Evolutionary conservation across 1,140 invertebrate species (phyloP), one percentile per base, ranked within the genome.

Genomic region (Bilobella aurantiaca): DNA sequence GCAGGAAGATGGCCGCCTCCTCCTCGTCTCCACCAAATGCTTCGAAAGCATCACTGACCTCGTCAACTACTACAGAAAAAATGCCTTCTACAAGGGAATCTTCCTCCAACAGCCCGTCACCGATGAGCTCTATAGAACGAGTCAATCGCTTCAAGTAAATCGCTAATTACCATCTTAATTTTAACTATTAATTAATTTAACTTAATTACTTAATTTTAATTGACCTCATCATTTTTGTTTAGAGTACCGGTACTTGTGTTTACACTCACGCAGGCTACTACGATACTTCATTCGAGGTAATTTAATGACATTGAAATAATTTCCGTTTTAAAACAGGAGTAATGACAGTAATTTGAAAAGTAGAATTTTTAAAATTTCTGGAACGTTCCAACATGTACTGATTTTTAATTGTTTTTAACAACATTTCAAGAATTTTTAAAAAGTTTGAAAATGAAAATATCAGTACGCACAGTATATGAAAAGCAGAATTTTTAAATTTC

Each of bases 21-120:
- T 91, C 75, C 86, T 87, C 0, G 91, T 97, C 71, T 93, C 92
- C 8, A 88, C 85, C 1, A 87, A 88, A 34, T 86, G 90, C 74
- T 98, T 97, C 80, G 93, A 97, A 78, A 94, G 87, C 74, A 80
- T 97, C n/a, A 87, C 93, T 0, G 91, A 96, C 66, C 81, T 98
- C 63, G 87, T 98, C 1, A 84, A 82, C 62, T 93, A 94, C 75
- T 97, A 96, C 75, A 87, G 93, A 77, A 86, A 86, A 58, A 84
- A 92, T 79, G 88, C 93, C 0, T 77, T 98, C 0, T 97, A 96
- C 76, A 87, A 87, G 74, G 90, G 89, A 75, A 88, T 95, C 0
- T 93, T 89, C 74, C 79, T 98, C 8, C 47, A 64, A 53, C 61
- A 69, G 58, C 61, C 69, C 3, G 62, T 71, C 21, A 66, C 34